Evolutionary conservation across 2,797 vertebrate species (phyloP).

Genomic region (Neosalanx taihuensis): DNA sequence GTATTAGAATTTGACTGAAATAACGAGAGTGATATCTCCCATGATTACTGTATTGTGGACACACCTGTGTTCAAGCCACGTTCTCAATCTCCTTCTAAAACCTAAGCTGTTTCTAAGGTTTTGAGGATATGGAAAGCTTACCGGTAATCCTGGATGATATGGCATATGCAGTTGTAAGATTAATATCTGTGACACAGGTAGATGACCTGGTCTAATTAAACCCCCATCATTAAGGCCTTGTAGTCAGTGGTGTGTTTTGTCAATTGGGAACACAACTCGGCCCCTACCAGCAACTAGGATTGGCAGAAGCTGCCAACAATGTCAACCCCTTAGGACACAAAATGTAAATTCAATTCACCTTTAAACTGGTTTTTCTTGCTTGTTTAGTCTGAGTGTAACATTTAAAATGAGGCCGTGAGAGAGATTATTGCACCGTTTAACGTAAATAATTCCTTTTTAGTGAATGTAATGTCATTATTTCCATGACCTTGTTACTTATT

Average conservation of each 20-base stretch:
- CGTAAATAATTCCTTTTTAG: no score
- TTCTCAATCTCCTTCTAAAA: neutral
- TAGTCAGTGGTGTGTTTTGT: neutral
- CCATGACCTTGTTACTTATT: no score
- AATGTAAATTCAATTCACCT: conserved; percentile 11
- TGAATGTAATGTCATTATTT: no score
- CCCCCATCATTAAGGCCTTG: neutral
- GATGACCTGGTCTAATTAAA: neutral
- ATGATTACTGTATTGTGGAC: no score
- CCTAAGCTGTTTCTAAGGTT: neutral
- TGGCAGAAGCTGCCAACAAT: conserved; percentile 3
- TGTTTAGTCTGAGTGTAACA: neutral
- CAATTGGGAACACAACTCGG: neutral
- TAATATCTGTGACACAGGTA: neutral
- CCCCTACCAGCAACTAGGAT: neutral
- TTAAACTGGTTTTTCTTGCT: neutral
- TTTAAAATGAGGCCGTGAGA: no score
- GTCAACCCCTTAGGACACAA: conserved; percentile 34
- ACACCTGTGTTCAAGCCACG: no score
- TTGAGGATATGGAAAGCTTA: neutral
- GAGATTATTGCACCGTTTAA: no score
- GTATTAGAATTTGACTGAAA: no score
- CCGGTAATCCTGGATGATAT: neutral
- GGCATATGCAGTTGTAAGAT: neutral
- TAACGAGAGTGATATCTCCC: no score